Evolutionary conservation across 2,113 vertebrate genomes (phyloP), one percentile per base, ranked within the genome.

Genomic region (Trichechus manatus): DNA sequence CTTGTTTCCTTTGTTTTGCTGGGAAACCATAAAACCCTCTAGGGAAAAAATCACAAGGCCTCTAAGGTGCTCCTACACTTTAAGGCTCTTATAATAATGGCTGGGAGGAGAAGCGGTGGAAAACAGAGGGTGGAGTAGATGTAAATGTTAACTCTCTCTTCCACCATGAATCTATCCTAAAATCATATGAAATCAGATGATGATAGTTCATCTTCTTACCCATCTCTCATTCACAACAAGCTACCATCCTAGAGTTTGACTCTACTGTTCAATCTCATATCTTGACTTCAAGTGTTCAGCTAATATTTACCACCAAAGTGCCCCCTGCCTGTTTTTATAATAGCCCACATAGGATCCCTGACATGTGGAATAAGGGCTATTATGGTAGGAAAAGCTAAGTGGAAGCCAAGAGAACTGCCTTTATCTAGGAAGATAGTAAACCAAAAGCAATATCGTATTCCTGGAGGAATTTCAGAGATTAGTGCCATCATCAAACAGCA

Each of bases 1-100:
- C 87, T 80, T 56, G 31, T 89, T 92, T 66, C 89, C 95, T 94
- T 98, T 98, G 81, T 96, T 39, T 31, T 97, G 82, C 96, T 97
- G 97, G 91, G 89, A 97, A 98, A 98, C 15, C 47, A 92, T 33
- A 96, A 96, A 97, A 87, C 39, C n/a, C 98, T 94, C 95, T 14
- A 44, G 96, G 93, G 89, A 27, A 56, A 89, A 61, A 94, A 78
- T 25, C 33, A 1, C 11, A 86, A 22, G 39, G 19, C 80, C 96
- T 97, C 93, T 39, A 13, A 53, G 87, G 96, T 89, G 89, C 9
- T 91, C 75, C 50, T 91, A 79, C 75, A 96, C 81, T 90, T 84
- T 90, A 96, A 74, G 4, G 14, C 86, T 95, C 92, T 74, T 59
- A 66, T 68, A 97, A 96, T 27, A 86, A 50, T 53, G 81, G 42